Conservation (phyloP, 2,888 invertebrate genomes). For the Orchesella flavescens region DNA sequence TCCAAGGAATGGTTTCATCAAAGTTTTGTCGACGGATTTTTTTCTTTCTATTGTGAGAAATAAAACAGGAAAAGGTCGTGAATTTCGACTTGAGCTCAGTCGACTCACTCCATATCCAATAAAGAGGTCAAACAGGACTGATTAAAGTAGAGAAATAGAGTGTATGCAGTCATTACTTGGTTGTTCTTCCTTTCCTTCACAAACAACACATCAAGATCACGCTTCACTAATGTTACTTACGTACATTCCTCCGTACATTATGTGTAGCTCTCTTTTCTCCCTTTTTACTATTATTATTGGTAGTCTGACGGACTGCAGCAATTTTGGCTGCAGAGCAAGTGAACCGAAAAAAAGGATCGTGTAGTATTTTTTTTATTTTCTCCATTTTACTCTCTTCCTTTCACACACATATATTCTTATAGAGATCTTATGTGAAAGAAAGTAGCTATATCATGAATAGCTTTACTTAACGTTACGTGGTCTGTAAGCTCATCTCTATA, state of each 20-base stretch:
- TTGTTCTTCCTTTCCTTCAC: background rate
- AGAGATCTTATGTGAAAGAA: no score
- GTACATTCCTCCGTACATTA: background rate
- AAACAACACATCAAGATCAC: background rate
- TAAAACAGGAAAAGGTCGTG: background rate
- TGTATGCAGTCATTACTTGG: conserved; percentile 18
- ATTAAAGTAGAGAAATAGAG: conserved; percentile 50
- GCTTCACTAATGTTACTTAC: background rate
- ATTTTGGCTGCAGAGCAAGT: conserved; percentile 37
- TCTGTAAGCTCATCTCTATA: no score
- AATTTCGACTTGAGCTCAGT: conserved; percentile 4
- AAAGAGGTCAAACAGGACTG: conserved; percentile 55
- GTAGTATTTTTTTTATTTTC: no score
- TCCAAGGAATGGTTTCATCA: no score
- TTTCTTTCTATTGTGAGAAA: background rate
- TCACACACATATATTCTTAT: no score
- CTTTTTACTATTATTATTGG: conserved; percentile 21
- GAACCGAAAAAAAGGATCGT: background rate
- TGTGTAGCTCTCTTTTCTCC: conserved; percentile 14
- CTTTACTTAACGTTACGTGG: no score
- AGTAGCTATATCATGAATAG: no score
- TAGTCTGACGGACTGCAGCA: conserved; percentile 13
- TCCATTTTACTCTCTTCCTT: no score
- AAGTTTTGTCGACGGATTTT: conserved; percentile 9
- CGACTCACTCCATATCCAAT: conserved; percentile 31